These are phyloP conservation scores for Suricata suricatta DNA, from an alignment of 2,113 vertebrate species.

Conservation along the genomic window DNA sequence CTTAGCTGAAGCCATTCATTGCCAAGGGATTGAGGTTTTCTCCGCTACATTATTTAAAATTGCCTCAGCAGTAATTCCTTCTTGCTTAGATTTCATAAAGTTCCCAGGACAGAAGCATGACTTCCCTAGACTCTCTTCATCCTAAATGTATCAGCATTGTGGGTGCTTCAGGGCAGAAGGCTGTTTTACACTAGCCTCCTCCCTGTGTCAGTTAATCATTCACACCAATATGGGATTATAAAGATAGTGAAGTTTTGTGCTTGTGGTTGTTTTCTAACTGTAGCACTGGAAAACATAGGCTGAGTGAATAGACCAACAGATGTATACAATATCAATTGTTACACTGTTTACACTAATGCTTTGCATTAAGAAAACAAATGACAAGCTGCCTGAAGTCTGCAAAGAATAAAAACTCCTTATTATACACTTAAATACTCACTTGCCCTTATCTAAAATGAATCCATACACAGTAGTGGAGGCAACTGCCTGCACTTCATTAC, in stretches of 20 bases:
- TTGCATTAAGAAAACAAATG: constrained; percentile 68
- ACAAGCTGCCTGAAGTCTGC: constrained; percentile 47
- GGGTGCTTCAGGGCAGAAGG: constrained; percentile 51
- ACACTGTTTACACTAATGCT: constrained; percentile 64
- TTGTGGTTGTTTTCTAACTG: constrained; percentile 56
- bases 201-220: constrained; percentile 47
- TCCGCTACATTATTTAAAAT: constrained; percentile 68
- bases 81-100: constrained; percentile 68
- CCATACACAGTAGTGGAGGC: background rate
- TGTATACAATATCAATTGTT: constrained; percentile 69
- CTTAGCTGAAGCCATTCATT: constrained; percentile 60
- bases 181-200: background rate
- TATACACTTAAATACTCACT: constrained; percentile 55
- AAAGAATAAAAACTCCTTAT: constrained; percentile 58
- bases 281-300: constrained; percentile 7
- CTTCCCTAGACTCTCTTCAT: constrained; percentile 65
- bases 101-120: constrained; percentile 62
- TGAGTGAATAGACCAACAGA: constrained; percentile 54
- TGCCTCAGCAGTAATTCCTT: constrained; percentile 66
- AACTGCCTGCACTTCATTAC: constrained; percentile 15
- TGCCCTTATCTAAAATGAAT: constrained; percentile 46
- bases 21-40: constrained; percentile 61
- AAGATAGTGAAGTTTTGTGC: constrained; percentile 50
- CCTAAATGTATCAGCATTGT: constrained; percentile 33
- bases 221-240: constrained; percentile 51